Percentiles rank a stretch among this genome's conserved stretches.
These are phyloP conservation scores for Micromesistius poutassou DNA, from an alignment of 2,797 vertebrate species.

Conservation along the genomic window DNA sequence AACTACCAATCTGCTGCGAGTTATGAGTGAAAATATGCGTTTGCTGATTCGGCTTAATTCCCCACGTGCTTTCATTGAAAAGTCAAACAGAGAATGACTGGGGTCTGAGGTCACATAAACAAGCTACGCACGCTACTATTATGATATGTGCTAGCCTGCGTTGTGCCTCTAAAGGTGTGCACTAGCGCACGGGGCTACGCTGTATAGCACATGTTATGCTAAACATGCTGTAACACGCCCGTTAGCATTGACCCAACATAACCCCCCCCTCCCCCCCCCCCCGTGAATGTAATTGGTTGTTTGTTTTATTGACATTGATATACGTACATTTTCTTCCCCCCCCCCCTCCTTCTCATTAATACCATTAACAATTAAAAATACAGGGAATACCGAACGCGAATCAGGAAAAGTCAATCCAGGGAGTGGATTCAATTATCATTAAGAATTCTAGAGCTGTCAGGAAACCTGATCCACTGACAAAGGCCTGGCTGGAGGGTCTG, in stretches of 20 bases:
- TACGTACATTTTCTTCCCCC: not conserved
- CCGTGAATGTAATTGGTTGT: too few relatives aligned
- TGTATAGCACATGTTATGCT: not conserved
- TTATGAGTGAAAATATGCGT: not conserved
- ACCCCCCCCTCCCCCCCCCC: not conserved
- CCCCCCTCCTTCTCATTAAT: not conserved
- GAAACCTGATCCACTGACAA: not conserved
- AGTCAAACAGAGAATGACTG: not conserved
- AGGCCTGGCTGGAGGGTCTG: not conserved
- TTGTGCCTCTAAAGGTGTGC: not conserved
- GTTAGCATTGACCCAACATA: not conserved
- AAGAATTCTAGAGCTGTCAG: not conserved
- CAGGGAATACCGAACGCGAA: not conserved
- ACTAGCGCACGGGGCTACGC: not conserved
- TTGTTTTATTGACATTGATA: too few relatives aligned
- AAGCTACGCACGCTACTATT: not conserved
- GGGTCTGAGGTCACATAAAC: not conserved
- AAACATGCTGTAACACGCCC: not conserved
- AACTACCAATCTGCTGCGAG: not conserved
- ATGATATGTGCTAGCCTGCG: not conserved
- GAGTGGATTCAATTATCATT: not conserved
- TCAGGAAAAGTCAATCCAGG: slow-evolving; percentile 1
- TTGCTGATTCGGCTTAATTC: not conserved
- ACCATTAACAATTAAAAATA: not conserved
- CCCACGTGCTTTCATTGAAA: not conserved